Base-by-base conservation (phyloP, 2,797 vertebrate genomes). In the Sebastes paucispinis region DNA sequence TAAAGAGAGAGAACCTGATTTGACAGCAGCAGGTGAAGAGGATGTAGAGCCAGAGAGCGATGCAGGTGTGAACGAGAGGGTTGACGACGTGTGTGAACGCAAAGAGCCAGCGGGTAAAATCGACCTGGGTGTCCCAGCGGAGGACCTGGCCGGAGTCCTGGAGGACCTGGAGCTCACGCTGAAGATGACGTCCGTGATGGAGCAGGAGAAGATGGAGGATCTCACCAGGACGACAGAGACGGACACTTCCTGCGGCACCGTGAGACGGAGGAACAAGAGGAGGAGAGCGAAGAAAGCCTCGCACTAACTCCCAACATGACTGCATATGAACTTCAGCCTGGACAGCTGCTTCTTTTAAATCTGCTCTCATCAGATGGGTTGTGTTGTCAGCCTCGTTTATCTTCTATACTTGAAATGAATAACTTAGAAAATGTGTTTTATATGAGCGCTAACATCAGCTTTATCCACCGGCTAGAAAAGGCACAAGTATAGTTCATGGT, bases 141-240 rank as follows among this genome's bases (percentile, higher is more conserved):
- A 92, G 6, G 91, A 90, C 11, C 91, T 94, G 83, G 85, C 88
- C 0, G 94, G 95, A 10, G 85, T 85, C 92, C 96, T 87, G 94
- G 92, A 78, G 94, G 94, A 84, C 73, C 83, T 90, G 82, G 87
- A 93, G 82, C 57, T 92, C 58, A 87, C 86, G 0, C 78, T 92
- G 83, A 78, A 77, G 76, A 29, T 84, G 86, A 84, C 88, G 1
- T 59, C 83, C 2, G 20, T 24, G 68, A 64, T 83, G 84, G 89
- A 92, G 80, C 85, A 74, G 73, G 89, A 93, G 76, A 80, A 84
- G 65, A 60, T 82, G 3, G 83, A 87, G 31, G 73, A 86, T 14
- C 68, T 88, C 20, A 34, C 0, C 18, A 39, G n/a, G 34, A 50
- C 71, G 0, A 43, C 7, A 6, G 88, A 87, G 69, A 73, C 66